Conservation (phyloP, 2,888 invertebrate genomes). For the Nowickia ferox region DNA sequence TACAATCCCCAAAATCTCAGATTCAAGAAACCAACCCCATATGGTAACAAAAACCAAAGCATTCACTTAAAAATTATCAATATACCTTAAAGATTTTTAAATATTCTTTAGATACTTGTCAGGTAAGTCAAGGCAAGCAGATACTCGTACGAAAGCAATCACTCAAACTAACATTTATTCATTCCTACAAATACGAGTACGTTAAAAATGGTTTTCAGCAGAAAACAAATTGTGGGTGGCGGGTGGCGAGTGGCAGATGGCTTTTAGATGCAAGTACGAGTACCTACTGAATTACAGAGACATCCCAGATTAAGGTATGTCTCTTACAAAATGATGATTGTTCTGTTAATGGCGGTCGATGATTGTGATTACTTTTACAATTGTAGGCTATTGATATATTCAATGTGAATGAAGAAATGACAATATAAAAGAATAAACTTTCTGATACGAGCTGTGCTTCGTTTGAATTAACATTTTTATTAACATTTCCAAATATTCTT, state of each 20-base stretch:
- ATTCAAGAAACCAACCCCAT: neutral
- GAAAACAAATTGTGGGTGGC: neutral
- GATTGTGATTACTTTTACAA: constrained; percentile 26
- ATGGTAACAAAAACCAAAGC: neutral
- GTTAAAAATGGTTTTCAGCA: neutral
- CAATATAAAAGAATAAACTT: neutral
- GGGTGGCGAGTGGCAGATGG: neutral
- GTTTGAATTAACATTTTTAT: too few relatives aligned
- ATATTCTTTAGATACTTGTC: constrained; percentile 47
- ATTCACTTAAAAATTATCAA: constrained; percentile 30
- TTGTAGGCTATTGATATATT: constrained; percentile 5
- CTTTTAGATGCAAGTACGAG: neutral
- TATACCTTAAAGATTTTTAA: constrained; percentile 62
- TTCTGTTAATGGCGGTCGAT: constrained; percentile 1
- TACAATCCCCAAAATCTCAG: too few relatives aligned
- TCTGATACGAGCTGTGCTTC: neutral
- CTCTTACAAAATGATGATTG: constrained; percentile 14
- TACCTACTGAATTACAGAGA: neutral
- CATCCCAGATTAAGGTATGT: neutral
- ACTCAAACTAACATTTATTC: neutral
- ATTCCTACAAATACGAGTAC: neutral
- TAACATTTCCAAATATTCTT: too few relatives aligned
- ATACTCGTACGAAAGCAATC: neutral
- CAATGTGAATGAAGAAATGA: neutral
- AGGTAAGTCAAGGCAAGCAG: constrained; percentile 9